Base-by-base conservation (phyloP, 2,888 invertebrate genomes). In the Synergus japonicus region DNA sequence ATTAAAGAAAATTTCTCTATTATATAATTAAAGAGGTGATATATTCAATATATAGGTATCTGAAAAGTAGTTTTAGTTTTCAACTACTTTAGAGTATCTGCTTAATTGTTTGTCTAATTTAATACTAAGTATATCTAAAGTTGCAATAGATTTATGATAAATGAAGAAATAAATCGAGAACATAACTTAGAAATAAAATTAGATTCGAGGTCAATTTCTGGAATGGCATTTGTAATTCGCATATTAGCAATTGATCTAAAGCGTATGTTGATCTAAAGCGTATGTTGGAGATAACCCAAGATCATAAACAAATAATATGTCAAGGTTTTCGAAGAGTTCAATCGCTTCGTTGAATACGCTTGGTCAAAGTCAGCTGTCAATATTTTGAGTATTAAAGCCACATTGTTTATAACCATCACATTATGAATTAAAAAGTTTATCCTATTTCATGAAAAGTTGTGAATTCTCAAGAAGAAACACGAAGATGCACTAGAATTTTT, bases 341-440 rank as follows among this genome's bases (percentile, higher is more conserved):
- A 67, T 18, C 1, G 22, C 22, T 67, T 49, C 29, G 46, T 44
- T 15, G 2, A 37, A 69, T 69, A 29, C 0, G 46, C 69, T 49
- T 69, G 69, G 69, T 69, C 46, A 69, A 69, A 49, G 49, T 69
- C 69, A 69, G 46, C 44, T 69, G 29, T 69, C 29, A 22, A 69
- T 69, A 69, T 13, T 18, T 44, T 29, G 22, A 12, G 4, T 46
- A 29, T 29, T 64, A 37, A 44, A 29, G 67, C 18, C 22, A 46
- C 37, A 29, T 29, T 29, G 29, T 29, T 3, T 29, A 29, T 64
- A 37, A 15, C n/a, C 9, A 15, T 9, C 9, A 9, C 2, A n/a
- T 37, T 7, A 37, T 37, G 37, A 37, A 37, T 37, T 37, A 37
- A 37, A 37, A 58, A 58, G 15, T 63, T 63, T 22, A 63, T 13